Conservation (phyloP, 2,888 invertebrate species). For the Epinotia ramella region DNA sequence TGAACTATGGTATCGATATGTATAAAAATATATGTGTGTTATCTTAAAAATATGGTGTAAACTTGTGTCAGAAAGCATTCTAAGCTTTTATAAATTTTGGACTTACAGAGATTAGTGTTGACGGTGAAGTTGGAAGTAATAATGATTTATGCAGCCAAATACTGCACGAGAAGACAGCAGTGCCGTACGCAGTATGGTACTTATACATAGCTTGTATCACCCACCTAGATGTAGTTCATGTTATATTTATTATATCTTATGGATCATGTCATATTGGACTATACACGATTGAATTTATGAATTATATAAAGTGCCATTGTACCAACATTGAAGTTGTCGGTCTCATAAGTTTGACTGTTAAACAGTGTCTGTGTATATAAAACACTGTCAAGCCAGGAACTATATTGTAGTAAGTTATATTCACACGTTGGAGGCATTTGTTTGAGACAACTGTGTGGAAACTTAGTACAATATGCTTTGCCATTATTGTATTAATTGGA, state of each 20-base stretch:
- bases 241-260: slow-evolving; percentile 42
- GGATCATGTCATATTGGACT: slow-evolving; percentile 38
- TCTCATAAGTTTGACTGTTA: background rate
- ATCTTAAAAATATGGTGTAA: slow-evolving; percentile 3
- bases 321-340: slow-evolving; percentile 20
- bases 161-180: slow-evolving; percentile 14
- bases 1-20: too few relatives aligned
- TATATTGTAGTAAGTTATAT: slow-evolving; percentile 19
- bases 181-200: slow-evolving; percentile 17
- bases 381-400: background rate
- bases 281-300: slow-evolving; percentile 39
- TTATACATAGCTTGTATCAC: slow-evolving; percentile 28
- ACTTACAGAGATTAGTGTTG: background rate
- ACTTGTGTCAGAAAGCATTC: slow-evolving; percentile 9
- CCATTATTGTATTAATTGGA: slow-evolving; percentile 1
- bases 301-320: slow-evolving; percentile 44
- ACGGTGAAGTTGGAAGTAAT: background rate
- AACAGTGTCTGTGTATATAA: background rate
- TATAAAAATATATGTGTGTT: slow-evolving; percentile 12
- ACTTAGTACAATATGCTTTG: slow-evolving; percentile 4
- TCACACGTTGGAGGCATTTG: background rate
- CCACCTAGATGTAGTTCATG: slow-evolving; percentile 44
- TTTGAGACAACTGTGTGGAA: background rate
- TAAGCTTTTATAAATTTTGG: slow-evolving; percentile 5
- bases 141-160: slow-evolving; percentile 31